Conservation (phyloP, 1,140 invertebrate species). For the Pinna nobilis region DNA sequence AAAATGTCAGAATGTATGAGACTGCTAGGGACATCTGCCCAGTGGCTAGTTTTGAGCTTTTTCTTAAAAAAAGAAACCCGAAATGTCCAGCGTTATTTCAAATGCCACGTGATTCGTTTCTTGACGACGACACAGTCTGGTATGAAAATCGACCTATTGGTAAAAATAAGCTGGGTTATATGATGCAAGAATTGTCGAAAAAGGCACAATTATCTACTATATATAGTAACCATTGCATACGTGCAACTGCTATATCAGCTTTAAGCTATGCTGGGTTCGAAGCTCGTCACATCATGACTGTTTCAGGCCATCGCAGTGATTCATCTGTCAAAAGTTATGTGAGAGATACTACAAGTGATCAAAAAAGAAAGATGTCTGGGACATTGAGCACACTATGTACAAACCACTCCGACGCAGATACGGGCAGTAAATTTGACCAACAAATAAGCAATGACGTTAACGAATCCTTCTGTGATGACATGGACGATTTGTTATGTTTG, state of each 20-base stretch:
- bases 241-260: constrained; percentile 16
- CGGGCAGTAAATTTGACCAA: too few relatives aligned
- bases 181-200: not conserved
- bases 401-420: too few relatives aligned
- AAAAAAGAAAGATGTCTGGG: too few relatives aligned
- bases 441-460: too few relatives aligned
- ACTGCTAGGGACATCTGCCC: not conserved
- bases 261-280: constrained; percentile 1
- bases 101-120: not conserved
- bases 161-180: constrained; percentile 4
- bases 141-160: constrained; percentile 4
- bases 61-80: not conserved
- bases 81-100: not conserved
- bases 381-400: too few relatives aligned
- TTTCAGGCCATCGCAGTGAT: constrained; percentile 3
- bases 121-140: not conserved
- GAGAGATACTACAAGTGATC: too few relatives aligned
- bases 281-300: constrained; percentile 2
- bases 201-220: not conserved
- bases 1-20: constrained; percentile 16
- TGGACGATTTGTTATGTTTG: too few relatives aligned
- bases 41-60: not conserved
- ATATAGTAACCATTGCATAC: constrained; percentile 5
- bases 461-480: too few relatives aligned
- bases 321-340: not conserved